Base-by-base conservation (phyloP, 2,797 vertebrate species). In the Sebastolobus altivelis region DNA sequence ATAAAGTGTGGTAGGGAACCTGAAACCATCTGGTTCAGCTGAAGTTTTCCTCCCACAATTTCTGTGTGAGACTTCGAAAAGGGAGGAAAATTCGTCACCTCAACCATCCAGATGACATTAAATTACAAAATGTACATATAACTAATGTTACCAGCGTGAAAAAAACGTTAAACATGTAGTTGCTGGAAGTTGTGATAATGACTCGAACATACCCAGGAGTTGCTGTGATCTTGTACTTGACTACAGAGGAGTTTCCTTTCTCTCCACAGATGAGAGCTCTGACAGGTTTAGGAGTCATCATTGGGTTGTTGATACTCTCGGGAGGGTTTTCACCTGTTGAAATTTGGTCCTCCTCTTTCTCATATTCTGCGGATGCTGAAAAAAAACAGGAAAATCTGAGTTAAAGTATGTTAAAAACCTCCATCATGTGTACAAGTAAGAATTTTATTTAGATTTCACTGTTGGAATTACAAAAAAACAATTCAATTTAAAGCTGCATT, bases 141-240 rank as follows among this genome's bases (percentile, higher is more conserved):
- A 52, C 49, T 52, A n/a, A n/a, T 52, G 49, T n/a, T 52, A 52
- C 49, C 49, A 20, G 49, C 25, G 59, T 72, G 7, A 10, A 63
- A 31, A 55, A 55, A 22, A 55, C 0, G 0, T n/a, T 52, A 20
- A 62, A 37, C 9, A 3, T 29, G 25, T 56, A 61, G n/a, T 40
- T 25, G 3, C 5, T 59, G 22, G 10, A 58, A 62, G 35, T 10
- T 33, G 31, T 31, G 4, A 16, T 4, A 6, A 14, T 9, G 35
- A 49, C 7, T 10, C 1, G n/a, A 33, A 75, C 87, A 1, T 86
- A 96, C 96, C 95, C 93, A 2, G 96, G 95, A n/a, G 96, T 96
- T 1, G 90, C 90, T 6, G 96, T 96, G 38, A 96, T 95, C 89
- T 95, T 96, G 88, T 95, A 96, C 88, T 96, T 96, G 72, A 96